These are phyloP conservation scores for Gambusia holbrooki DNA, from an alignment of 2,113 vertebrate species.

Conservation along the genomic window DNA sequence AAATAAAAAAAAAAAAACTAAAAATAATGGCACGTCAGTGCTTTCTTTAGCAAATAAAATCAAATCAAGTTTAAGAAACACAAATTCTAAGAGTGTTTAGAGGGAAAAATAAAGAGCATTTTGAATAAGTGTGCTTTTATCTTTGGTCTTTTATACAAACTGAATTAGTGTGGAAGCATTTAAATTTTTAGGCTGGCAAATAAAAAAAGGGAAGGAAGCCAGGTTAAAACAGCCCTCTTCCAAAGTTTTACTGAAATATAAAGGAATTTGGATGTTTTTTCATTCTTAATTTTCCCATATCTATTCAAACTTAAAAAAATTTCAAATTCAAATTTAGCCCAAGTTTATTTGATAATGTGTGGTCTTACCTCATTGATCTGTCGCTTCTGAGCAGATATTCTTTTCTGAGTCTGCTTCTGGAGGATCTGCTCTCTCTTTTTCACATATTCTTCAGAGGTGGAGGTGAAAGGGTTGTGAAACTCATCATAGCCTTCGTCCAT, in stretches of 20 bases:
- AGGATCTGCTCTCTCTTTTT: conserved; percentile 95
- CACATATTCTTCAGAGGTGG: conserved; percentile 93
- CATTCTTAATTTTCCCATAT: not conserved
- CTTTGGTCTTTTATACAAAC: too few species aligned
- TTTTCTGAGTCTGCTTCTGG: conserved; percentile 96
- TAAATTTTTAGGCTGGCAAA: too few species aligned
- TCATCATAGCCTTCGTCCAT: conserved; percentile 98
- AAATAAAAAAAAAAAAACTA: too few species aligned
- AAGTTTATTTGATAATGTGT: not conserved
- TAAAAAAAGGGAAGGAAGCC: too few species aligned
- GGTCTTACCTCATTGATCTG: conserved; percentile 94
- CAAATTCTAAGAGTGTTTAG: too few species aligned
- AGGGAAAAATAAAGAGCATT: too few species aligned
- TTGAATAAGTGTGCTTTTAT: too few species aligned
- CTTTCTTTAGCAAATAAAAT: not conserved
- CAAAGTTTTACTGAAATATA: not conserved
- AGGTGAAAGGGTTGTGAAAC: conserved; percentile 94
- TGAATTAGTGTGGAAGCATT: too few species aligned
- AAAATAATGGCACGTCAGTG: too few species aligned
- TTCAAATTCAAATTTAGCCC: not conserved
- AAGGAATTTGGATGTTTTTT: not conserved
- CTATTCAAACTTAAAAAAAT: not conserved
- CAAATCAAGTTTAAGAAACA: not conserved
- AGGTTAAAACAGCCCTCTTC: not conserved
- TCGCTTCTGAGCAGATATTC: conserved; percentile 94